Conservation (phyloP, 2,113 vertebrate genomes). For the Alosa alosa region DNA sequence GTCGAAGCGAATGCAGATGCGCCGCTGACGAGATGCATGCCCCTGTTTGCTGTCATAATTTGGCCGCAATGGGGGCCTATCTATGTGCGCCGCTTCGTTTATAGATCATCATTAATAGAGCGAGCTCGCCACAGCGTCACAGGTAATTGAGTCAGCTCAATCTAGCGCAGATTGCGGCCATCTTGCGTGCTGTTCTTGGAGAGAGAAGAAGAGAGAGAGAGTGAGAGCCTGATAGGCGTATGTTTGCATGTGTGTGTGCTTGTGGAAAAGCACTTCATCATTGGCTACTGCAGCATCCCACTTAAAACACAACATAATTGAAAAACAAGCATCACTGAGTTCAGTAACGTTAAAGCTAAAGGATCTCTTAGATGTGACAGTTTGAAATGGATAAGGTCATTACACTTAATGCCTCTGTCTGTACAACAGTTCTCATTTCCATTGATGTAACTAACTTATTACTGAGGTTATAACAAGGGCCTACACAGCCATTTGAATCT, state of each 20-base stretch:
- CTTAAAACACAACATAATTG: not conserved
- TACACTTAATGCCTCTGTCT: constrained; percentile 66
- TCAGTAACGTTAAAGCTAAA: constrained; percentile 4
- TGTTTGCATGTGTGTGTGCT: not conserved
- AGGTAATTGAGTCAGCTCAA: constrained; percentile 35
- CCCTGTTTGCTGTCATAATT: constrained; percentile 65
- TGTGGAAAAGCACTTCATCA: not conserved
- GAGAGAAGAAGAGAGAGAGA: constrained; percentile 5
- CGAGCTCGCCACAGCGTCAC: not conserved
- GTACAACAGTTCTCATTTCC: constrained; percentile 57
- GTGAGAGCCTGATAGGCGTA: not conserved
- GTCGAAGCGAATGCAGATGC: constrained; percentile 67
- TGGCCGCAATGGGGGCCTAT: constrained; percentile 54
- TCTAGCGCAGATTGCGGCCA: constrained; percentile 45
- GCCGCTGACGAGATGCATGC: constrained; percentile 67
- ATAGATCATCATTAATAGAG: constrained; percentile 65
- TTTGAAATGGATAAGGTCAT: constrained; percentile 67
- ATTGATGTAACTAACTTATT: constrained; percentile 48
- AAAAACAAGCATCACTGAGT: constrained; percentile 9
- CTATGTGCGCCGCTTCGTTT: constrained; percentile 44
- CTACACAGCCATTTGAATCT: constrained; percentile 10
- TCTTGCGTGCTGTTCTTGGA: not conserved
- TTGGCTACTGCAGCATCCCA: not conserved
- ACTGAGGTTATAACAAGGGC: constrained; percentile 17
- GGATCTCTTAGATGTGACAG: constrained; percentile 61